phyloP scores from a whole-genome alignment of 2,888 invertebrate genomes.

The Amiota minor region DNA sequence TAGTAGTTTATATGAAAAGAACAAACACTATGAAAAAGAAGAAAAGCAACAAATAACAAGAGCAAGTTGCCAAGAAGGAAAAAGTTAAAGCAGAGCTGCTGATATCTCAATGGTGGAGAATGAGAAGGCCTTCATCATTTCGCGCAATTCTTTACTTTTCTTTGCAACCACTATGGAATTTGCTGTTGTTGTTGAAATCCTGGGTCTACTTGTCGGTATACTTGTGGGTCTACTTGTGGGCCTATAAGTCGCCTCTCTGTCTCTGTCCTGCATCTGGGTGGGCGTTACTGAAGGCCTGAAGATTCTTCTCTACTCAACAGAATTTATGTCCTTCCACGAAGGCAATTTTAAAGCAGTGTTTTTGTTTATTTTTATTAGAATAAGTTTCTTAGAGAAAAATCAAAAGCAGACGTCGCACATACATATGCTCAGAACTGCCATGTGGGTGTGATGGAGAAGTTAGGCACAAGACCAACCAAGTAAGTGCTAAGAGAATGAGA shows the following conservation, averaged over 20 bases:
- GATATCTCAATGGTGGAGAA: neutral
- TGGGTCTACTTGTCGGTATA: too few species aligned
- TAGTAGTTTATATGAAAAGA: too few species aligned
- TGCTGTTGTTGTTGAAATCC: slow-evolving; percentile 35
- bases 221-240: neutral
- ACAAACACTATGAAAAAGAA: too few species aligned
- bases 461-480: too few species aligned
- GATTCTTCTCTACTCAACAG: slow-evolving; percentile 45
- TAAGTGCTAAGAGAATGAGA: too few species aligned
- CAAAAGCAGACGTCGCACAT: slow-evolving; percentile 47
- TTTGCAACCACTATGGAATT: neutral
- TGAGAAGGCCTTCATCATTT: neutral
- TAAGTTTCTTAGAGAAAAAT: slow-evolving; percentile 42
- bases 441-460: too few species aligned
- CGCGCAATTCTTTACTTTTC: neutral
- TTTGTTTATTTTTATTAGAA: neutral
- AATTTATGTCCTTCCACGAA: slow-evolving; percentile 56
- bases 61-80: neutral
- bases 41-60: neutral
- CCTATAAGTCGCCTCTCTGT: neutral
- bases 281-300: neutral
- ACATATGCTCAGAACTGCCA: neutral
- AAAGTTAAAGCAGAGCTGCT: slow-evolving; percentile 20
- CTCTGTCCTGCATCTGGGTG: neutral
- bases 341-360: slow-evolving; percentile 51